Evolutionary conservation across 2,888 invertebrate genomes (phyloP).

Genomic region (Parascotia fuliginaria): DNA sequence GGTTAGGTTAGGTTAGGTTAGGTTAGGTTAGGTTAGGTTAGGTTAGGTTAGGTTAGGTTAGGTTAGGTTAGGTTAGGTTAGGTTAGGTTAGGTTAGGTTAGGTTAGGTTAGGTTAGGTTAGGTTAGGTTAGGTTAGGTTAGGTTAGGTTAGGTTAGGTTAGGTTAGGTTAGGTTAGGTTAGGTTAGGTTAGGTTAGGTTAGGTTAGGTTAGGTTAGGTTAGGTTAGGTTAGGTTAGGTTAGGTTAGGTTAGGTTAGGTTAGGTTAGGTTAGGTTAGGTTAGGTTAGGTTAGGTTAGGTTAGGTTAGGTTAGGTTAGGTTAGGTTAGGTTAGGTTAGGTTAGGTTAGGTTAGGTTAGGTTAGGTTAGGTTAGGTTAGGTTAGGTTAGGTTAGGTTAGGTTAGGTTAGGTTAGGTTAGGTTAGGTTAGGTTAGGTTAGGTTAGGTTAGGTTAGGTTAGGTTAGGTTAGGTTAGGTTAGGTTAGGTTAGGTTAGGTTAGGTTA

Average conservation of each 20-base stretch:
- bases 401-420: constrained; percentile 15
- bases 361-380: constrained; percentile 19
- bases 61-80: constrained; percentile 19
- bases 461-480: constrained; percentile 11
- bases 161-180: constrained; percentile 22
- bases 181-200: constrained; percentile 20
- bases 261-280: constrained; percentile 20
- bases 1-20: constrained; percentile 19
- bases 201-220: constrained; percentile 19
- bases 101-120: constrained; percentile 17
- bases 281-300: constrained; percentile 19
- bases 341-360: constrained; percentile 22
- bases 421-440: constrained; percentile 11
- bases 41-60: constrained; percentile 18
- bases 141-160: constrained; percentile 21
- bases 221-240: constrained; percentile 17
- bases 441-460: constrained; percentile 21
- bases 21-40: constrained; percentile 19
- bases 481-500: not conserved
- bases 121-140: constrained; percentile 20
- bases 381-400: constrained; percentile 21
- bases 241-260: constrained; percentile 18
- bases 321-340: constrained; percentile 20
- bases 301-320: constrained; percentile 19
- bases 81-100: constrained; percentile 18